Conservation (phyloP, 2,888 invertebrate species). For the Drosophila monieri region DNA sequence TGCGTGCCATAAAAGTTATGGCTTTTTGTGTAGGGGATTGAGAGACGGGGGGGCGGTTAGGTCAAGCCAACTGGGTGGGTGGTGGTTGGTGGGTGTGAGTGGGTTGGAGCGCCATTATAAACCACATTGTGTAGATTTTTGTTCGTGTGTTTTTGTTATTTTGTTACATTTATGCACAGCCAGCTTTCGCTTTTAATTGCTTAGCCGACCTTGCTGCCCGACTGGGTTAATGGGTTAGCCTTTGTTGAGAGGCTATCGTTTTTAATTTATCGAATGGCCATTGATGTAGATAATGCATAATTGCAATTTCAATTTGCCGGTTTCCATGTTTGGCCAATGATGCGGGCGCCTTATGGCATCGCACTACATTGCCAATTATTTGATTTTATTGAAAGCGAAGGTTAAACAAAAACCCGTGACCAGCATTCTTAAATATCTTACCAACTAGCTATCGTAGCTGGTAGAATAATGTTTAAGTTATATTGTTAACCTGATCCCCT, state of each 20-base stretch:
- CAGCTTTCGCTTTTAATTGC: slow-evolving; percentile 44
- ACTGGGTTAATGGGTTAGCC: slow-evolving; percentile 37
- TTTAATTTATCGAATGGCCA: slow-evolving; percentile 36
- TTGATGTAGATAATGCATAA: slow-evolving; percentile 40
- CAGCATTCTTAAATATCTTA: not conserved
- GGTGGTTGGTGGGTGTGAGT: slow-evolving; percentile 6
- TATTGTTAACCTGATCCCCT: slow-evolving; percentile 20
- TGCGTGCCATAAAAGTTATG: slow-evolving; percentile 48
- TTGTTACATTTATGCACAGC: slow-evolving; percentile 44
- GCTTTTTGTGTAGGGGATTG: not conserved
- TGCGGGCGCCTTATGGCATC: slow-evolving; percentile 14
- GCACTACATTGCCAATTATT: slow-evolving; percentile 17
- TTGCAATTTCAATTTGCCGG: slow-evolving; percentile 39
- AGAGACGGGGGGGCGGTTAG: not conserved
- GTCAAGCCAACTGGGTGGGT: not conserved
- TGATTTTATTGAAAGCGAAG: not conserved
- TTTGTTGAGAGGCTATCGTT: slow-evolving; percentile 27
- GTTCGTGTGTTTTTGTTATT: slow-evolving; percentile 16
- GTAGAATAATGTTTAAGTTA: slow-evolving; percentile 2
- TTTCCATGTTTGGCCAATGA: slow-evolving; percentile 23
- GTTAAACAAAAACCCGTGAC: not conserved
- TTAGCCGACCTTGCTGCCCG: slow-evolving; percentile 37
- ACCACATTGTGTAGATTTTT: slow-evolving; percentile 22
- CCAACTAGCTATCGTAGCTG: not conserved
- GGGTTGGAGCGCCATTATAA: slow-evolving; percentile 33